Evolutionary conservation across 1,140 invertebrate genomes (phyloP).

Genomic region (Chironomus striatipennis): DNA sequence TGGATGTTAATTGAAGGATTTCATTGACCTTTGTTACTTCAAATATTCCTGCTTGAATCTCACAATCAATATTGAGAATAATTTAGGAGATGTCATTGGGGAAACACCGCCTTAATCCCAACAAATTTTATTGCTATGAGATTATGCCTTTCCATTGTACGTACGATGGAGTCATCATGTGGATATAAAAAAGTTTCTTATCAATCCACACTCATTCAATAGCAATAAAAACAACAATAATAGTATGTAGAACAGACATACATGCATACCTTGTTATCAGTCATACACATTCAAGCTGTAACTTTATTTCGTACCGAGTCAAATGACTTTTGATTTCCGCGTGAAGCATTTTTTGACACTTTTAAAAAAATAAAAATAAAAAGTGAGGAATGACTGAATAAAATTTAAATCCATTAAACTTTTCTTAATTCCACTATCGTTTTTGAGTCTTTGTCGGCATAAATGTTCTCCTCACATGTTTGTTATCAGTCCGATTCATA

Average conservation of each 20-base stretch:
- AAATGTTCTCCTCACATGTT: neutral
- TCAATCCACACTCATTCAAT: neutral
- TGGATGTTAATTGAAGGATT: too few relatives aligned
- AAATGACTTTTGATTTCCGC: too few relatives aligned
- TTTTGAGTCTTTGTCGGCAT: neutral
- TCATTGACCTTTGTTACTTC: too few relatives aligned
- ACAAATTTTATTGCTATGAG: neutral
- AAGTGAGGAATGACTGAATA: neutral
- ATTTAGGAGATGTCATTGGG: neutral
- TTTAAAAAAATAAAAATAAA: neutral
- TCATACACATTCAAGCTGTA: too few relatives aligned
- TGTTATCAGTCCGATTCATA: neutral
- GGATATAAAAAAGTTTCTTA: neutral
- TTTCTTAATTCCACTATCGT: conserved; percentile 17
- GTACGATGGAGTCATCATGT: neutral
- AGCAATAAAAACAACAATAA: too few relatives aligned
- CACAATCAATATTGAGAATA: too few relatives aligned
- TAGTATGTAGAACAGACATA: too few relatives aligned
- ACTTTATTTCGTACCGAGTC: too few relatives aligned
- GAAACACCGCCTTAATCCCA: conserved; percentile 9
- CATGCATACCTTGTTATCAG: too few relatives aligned
- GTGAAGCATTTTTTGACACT: neutral
- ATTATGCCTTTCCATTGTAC: neutral
- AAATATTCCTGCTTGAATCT: too few relatives aligned
- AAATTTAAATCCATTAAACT: neutral